A percentile compares a stretch with the other conserved stretches of the same genome.
These are phyloP conservation scores for Rhopalosiphum padi DNA, from an alignment of 1,140 invertebrate genomes.

Conservation along the genomic window DNA sequence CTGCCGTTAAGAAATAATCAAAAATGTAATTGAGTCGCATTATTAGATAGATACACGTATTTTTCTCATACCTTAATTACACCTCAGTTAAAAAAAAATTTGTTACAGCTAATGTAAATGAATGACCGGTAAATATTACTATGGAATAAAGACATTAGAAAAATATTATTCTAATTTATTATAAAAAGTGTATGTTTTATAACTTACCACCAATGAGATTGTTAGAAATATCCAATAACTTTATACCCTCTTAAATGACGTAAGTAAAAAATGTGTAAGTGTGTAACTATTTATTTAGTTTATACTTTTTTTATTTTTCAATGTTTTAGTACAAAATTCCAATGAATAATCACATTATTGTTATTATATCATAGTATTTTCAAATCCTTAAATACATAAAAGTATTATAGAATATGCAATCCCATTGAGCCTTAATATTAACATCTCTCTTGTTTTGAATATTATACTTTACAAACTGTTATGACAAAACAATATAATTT, in stretches of 20 bases:
- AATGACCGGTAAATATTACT: neutral
- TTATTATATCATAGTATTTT: neutral
- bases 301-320: neutral
- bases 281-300: neutral
- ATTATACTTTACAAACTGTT: neutral
- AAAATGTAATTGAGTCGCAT: neutral
- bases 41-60: neutral
- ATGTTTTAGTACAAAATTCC: neutral
- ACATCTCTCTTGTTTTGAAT: neutral
- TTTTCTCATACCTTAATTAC: neutral
- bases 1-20: neutral
- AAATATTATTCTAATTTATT: neutral
- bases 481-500: neutral
- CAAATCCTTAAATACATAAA: neutral
- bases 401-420: neutral
- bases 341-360: neutral
- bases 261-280: neutral
- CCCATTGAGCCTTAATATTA: neutral
- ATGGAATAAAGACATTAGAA: neutral
- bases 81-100: neutral
- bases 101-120: neutral
- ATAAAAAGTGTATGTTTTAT: neutral
- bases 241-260: neutral
- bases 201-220: neutral
- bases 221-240: neutral